Evolutionary conservation across 2,113 vertebrate species (phyloP).

Genomic region (Numida meleagris): DNA sequence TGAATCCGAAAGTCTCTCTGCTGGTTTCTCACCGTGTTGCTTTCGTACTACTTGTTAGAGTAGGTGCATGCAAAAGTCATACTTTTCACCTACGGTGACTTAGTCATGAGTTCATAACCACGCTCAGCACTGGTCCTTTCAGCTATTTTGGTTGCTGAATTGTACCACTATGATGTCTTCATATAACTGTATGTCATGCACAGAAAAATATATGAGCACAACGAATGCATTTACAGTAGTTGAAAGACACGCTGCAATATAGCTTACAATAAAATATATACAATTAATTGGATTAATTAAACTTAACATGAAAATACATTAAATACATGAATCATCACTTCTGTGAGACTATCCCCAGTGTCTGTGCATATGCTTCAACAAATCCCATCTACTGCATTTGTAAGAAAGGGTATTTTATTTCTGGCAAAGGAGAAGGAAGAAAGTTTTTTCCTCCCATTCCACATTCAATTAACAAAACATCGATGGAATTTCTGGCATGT

Average conservation of each 20-base stretch:
- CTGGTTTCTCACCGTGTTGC: neutral
- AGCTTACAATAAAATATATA: conserved; percentile 14
- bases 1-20: neutral
- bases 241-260: neutral
- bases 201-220: neutral
- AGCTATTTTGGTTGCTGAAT: neutral
- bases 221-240: neutral
- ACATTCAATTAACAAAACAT: neutral
- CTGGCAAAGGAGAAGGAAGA: neutral
- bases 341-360: neutral
- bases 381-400: neutral
- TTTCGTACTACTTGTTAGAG: neutral
- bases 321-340: conserved; percentile 25
- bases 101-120: neutral
- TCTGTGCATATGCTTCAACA: neutral
- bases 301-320: conserved; percentile 37
- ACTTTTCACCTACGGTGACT: neutral
- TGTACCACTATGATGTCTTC: neutral
- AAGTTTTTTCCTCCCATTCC: neutral
- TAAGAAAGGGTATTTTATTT: neutral
- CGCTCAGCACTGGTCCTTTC: neutral
- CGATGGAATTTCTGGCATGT: neutral
- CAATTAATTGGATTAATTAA: conserved; percentile 47
- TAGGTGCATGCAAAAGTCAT: neutral
- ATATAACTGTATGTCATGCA: neutral